Evolutionary conservation across 2,888 invertebrate species (phyloP), one percentile per base, ranked within the genome.

Genomic region (Eumacrocentrus americanus): DNA sequence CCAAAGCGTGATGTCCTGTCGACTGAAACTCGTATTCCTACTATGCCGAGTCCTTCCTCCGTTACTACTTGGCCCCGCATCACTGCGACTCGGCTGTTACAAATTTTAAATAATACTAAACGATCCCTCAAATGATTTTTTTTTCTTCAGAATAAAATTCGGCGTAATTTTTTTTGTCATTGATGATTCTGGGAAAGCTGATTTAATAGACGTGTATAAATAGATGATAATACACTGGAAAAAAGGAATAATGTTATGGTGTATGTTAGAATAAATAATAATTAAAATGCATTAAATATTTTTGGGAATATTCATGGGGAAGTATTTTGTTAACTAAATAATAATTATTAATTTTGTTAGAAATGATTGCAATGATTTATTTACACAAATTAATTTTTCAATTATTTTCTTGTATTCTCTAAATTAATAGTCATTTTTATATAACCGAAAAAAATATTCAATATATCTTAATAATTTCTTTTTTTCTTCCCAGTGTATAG

Each of bases 11-110:
- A 91, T 82, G 97, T 95, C 67, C 90, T 88, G 83, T 95, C 94
- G 74, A 98, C 95, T 65, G 95, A 94, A 61, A 99, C 97, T 70
- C 98, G 88, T 80, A 99, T 97, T 78, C 98, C 98, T 80, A 95
- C 91, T 83, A 99, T 91, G 70, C 98, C 96, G 70, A 95, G 89
- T 67, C 96, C 95, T 84, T 96, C 95, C 62, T 92, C 90, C 64
- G 95, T 92, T 71, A 96, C 89, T 78, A 99, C 97, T 84, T 94
- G 93, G 71, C 99, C 99, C 78, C 98, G 89, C 88, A 99, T 95
- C 81, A 99, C 98, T 77, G 98, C 95, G 76, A 96, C 98, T 81
- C 98, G 95, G 86, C 98, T 99, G 89, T 84, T 74, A 77, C 74
- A 78, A 79, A 79, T 76, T 68, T 71, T 63, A 74, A 70, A 77